Conservation (phyloP, 2,888 invertebrate genomes). For the Epistrophe eligans region DNA sequence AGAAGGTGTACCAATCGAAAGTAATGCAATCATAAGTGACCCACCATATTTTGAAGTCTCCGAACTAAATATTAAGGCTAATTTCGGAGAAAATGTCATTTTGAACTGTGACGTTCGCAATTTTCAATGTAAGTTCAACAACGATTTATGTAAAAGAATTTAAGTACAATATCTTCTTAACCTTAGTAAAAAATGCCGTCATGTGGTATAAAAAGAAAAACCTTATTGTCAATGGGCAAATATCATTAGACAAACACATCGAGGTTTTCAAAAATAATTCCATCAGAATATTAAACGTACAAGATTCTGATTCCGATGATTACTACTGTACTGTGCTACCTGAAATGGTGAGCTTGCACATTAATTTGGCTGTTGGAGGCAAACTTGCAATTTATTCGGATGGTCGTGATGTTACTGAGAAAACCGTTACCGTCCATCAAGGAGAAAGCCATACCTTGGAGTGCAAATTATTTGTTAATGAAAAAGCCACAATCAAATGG, state of each 20-base stretch:
- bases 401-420: slow-evolving; percentile 81
- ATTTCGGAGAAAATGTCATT: slow-evolving; percentile 79
- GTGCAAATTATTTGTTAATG: slow-evolving; percentile 79
- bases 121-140: slow-evolving; percentile 78
- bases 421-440: slow-evolving; percentile 81
- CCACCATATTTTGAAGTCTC: slow-evolving; percentile 79
- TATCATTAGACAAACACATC: slow-evolving; percentile 77
- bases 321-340: slow-evolving; percentile 81
- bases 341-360: slow-evolving; percentile 78
- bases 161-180: neutral
- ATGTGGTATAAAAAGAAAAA: slow-evolving; percentile 80
- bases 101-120: slow-evolving; percentile 81
- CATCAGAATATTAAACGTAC: slow-evolving; percentile 78
- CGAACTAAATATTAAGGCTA: slow-evolving; percentile 77
- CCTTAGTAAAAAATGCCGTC: slow-evolving; percentile 79
- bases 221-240: slow-evolving; percentile 79
- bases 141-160: neutral
- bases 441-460: slow-evolving; percentile 81
- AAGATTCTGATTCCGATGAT: slow-evolving; percentile 79
- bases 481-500: slow-evolving; percentile 80
- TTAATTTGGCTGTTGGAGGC: slow-evolving; percentile 78
- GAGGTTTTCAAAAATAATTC: slow-evolving; percentile 80
- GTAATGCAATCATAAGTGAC: slow-evolving; percentile 18
- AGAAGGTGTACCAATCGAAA: slow-evolving; percentile 53
- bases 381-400: slow-evolving; percentile 80